phyloP scores from a whole-genome alignment of 2,888 invertebrate species.

The Bunonema sp. region DNA sequence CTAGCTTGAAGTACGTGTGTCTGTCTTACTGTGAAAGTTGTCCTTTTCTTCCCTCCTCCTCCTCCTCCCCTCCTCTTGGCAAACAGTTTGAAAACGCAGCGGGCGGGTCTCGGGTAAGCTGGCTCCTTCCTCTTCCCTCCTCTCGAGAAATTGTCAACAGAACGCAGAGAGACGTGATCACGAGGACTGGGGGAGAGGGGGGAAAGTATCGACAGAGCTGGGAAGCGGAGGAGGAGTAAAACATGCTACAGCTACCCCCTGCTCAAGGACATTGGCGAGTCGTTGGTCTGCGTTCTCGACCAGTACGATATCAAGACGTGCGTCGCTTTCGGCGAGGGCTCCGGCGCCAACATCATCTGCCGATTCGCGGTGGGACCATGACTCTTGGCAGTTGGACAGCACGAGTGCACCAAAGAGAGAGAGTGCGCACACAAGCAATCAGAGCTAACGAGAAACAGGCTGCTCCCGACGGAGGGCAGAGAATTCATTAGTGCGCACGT shows the following conservation, averaged over 20 bases:
- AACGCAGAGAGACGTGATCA: not conserved
- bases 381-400: too few relatives aligned
- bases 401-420: too few relatives aligned
- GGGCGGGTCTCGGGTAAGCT: not conserved
- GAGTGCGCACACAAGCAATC: too few relatives aligned
- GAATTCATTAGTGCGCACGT: too few relatives aligned
- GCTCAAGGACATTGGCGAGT: conserved; percentile 66
- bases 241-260: conserved; percentile 58
- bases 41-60: not conserved
- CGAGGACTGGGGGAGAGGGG: not conserved
- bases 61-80: not conserved
- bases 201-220: not conserved
- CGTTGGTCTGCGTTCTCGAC: conserved; percentile 65
- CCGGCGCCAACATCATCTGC: conserved; percentile 70
- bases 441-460: too few relatives aligned
- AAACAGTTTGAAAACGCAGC: not conserved
- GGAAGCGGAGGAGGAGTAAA: not conserved
- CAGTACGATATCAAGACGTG: conserved; percentile 61
- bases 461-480: too few relatives aligned
- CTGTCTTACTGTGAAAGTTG: not conserved
- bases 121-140: not conserved
- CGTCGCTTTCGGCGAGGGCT: conserved; percentile 71
- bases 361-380: conserved; percentile 59
- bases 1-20: not conserved
- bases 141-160: not conserved